Evolutionary conservation across 2,113 vertebrate genomes (phyloP).

Genomic region (Coregonus clupeaformis): DNA sequence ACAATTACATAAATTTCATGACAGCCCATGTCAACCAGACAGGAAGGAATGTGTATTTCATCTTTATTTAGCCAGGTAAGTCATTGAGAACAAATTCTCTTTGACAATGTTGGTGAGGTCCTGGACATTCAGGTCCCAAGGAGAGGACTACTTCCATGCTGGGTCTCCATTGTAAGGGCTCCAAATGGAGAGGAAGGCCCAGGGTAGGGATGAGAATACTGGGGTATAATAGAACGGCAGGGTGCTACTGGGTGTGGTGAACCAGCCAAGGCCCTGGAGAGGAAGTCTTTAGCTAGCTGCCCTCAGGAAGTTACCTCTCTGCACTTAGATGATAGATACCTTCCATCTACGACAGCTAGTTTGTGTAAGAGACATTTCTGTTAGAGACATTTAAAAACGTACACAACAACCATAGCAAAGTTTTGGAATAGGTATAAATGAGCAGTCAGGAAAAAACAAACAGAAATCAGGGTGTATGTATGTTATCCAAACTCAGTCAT

Average conservation of each 20-base stretch:
- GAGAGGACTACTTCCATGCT: slow-evolving; percentile 29
- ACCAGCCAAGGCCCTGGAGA: slow-evolving; percentile 17
- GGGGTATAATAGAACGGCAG: slow-evolving; percentile 43
- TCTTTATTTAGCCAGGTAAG: neutral
- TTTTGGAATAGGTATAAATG: too few species aligned
- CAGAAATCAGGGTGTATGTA: too few species aligned
- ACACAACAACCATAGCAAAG: too few species aligned
- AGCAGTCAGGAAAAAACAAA: too few species aligned
- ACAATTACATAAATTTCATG: too few species aligned
- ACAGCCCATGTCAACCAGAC: neutral
- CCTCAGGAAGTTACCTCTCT: too few species aligned
- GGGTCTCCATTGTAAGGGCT: slow-evolving; percentile 37
- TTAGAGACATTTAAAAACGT: too few species aligned
- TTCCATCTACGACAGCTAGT: too few species aligned
- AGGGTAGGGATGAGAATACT: slow-evolving; percentile 35
- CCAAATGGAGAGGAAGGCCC: slow-evolving; percentile 36
- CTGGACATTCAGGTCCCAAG: slow-evolving; percentile 38
- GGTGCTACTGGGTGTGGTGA: slow-evolving; percentile 48
- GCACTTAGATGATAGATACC: too few species aligned
- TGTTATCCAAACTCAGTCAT: too few species aligned
- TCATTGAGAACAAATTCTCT: too few species aligned
- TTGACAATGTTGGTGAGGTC: slow-evolving; percentile 47
- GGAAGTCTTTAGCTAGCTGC: neutral
- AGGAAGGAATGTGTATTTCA: neutral
- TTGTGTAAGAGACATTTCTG: too few species aligned